Conservation (phyloP, 2,797 vertebrate genomes). For the Dermochelys coriacea region DNA sequence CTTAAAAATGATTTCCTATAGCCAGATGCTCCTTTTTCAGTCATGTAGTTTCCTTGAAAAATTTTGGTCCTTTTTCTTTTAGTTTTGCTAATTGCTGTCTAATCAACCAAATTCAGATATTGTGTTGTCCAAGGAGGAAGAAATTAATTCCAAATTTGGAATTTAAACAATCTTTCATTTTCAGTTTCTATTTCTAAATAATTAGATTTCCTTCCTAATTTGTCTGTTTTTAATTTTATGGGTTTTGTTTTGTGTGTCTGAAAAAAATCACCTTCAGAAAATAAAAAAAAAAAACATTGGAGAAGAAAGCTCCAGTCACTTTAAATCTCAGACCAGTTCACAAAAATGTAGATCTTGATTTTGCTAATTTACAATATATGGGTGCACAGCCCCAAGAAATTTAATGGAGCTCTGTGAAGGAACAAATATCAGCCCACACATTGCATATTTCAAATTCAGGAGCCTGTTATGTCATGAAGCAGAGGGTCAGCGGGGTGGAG, state of each 20-base stretch:
- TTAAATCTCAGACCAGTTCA: background rate
- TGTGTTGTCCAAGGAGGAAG: background rate
- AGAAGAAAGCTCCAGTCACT: background rate
- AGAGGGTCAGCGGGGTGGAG: background rate
- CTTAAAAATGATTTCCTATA: background rate
- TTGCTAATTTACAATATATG: background rate
- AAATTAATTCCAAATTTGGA: background rate
- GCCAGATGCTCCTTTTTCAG: background rate
- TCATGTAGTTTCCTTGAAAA: background rate
- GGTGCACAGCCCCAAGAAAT: background rate
- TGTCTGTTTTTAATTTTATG: background rate
- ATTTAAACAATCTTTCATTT: background rate
- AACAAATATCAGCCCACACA: background rate
- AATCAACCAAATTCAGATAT: background rate
- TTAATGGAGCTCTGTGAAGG: background rate
- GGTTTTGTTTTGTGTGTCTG: background rate
- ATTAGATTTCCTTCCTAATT: background rate
- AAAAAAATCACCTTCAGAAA: background rate
- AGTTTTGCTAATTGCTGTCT: background rate
- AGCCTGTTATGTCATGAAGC: background rate
- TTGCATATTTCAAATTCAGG: background rate
- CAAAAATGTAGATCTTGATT: background rate
- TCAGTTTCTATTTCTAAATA: background rate
- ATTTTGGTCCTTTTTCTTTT: background rate
- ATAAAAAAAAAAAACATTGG: background rate